Evolutionary conservation across 2,888 invertebrate species (phyloP).

Genomic region (Drosophila fulvimacula): DNA sequence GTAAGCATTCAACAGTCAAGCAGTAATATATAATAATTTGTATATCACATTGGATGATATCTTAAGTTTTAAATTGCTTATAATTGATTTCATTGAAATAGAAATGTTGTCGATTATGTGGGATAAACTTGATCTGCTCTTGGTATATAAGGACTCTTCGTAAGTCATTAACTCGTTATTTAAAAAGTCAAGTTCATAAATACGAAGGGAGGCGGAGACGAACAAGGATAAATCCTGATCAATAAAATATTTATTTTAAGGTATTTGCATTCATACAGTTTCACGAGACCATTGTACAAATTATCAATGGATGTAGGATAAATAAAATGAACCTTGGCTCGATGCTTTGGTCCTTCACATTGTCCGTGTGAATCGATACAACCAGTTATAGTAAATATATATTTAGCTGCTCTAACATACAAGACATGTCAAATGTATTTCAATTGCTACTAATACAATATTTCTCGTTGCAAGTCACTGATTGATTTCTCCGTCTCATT

Average conservation of each 20-base stretch:
- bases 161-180: too few relatives aligned
- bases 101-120: too few relatives aligned
- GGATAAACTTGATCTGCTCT: too few relatives aligned
- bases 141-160: too few relatives aligned
- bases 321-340: background rate
- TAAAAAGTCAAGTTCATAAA: too few relatives aligned
- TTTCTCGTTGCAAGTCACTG: background rate
- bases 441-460: background rate
- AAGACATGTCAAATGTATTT: background rate
- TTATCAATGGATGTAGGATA: background rate
- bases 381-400: background rate
- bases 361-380: background rate
- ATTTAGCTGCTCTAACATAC: background rate
- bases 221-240: background rate
- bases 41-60: too few relatives aligned
- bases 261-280: background rate
- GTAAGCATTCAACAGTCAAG: background rate
- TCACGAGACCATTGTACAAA: background rate
- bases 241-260: background rate
- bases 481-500: conserved; percentile 20
- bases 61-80: too few relatives aligned
- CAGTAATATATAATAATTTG: too few relatives aligned
- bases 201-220: too few relatives aligned
- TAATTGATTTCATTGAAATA: too few relatives aligned
- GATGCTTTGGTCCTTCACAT: background rate